Conservation (phyloP, 2,113 vertebrate species). For the Nothocercus julius region DNA sequence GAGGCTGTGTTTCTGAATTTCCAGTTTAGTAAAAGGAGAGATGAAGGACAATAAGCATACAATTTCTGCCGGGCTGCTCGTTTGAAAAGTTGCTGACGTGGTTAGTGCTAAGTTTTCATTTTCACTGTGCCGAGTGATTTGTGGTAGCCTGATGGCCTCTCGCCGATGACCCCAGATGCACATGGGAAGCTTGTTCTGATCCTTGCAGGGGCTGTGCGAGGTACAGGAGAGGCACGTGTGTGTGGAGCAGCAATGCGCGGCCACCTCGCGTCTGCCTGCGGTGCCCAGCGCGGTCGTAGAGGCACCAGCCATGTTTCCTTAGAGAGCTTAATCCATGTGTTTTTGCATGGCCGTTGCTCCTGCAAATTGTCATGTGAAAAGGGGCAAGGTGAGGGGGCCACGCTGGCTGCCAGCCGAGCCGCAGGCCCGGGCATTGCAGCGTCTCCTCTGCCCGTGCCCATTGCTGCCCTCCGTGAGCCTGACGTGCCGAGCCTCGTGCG, state of each 20-base stretch:
- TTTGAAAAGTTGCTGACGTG: neutral
- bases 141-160: neutral
- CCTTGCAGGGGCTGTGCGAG: accelerated
- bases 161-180: accelerated
- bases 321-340: neutral
- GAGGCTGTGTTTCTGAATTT: neutral
- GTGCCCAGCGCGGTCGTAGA: accelerated
- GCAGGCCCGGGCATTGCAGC: neutral
- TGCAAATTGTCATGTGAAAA: neutral
- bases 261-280: neutral
- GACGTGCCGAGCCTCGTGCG: too few species aligned
- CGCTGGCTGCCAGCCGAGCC: neutral
- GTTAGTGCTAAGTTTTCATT: neutral
- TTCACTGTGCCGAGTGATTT: neutral
- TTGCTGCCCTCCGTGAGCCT: too few species aligned
- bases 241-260: neutral
- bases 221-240: neutral
- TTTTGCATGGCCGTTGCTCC: neutral
- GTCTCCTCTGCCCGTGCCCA: too few species aligned
- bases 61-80: neutral
- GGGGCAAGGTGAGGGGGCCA: neutral
- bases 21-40: neutral
- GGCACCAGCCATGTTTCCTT: neutral
- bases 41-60: neutral
- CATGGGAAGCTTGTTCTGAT: neutral